Base-by-base conservation (phyloP, 2,113 vertebrate genomes). In the Dipodomys stephensi region DNA sequence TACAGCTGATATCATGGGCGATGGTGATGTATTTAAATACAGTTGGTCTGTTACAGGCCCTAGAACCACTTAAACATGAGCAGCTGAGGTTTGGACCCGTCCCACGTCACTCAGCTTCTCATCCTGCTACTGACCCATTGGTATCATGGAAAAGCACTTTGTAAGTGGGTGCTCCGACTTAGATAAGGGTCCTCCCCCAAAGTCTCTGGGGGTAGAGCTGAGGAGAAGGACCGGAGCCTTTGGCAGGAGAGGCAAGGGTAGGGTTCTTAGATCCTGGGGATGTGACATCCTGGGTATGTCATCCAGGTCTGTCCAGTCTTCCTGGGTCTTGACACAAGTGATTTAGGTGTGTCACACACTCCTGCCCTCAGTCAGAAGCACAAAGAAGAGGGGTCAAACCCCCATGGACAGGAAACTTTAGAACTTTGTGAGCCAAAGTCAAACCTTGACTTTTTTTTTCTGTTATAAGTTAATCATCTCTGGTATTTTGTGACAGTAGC, bases 181-280 rank as follows among this genome's bases (percentile, higher is more conserved):
- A 44, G 57, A 49, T 25, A 27, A 16, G 27, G 19, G 64, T 79
- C 46, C 25, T 6, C 67, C 15, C 20, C 49, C 28, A 5, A 68
- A 20, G 46, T n/a, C 3, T 1, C 2, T 1, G 2, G 2, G 2
- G 35, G 30, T 23, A 30, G 25, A 5, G 7, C 7, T 46, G 1
- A 28, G 35, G 27, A 68, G 18, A 72, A 80, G 18, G 68, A 46
- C 25, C 22, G 28, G 22, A 23, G 28, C 35, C 7, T 28, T 72
- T 32, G 32, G 23, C 19, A 72, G 30, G 30, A 13, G 30, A 32
- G 19, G 23, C 46, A 9, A 35, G 73, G 7, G 10, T 6, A 7
- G 7, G 49, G 68, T 22, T 18, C 57, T 16, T 35, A 81, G 23
- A 46, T 39, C 32, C 32, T 12, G 35, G 74, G 32, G 27, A 32